Evolutionary conservation across 2,113 vertebrate species (phyloP), one percentile per base, ranked within the genome.

Genomic region (Caracal caracal): DNA sequence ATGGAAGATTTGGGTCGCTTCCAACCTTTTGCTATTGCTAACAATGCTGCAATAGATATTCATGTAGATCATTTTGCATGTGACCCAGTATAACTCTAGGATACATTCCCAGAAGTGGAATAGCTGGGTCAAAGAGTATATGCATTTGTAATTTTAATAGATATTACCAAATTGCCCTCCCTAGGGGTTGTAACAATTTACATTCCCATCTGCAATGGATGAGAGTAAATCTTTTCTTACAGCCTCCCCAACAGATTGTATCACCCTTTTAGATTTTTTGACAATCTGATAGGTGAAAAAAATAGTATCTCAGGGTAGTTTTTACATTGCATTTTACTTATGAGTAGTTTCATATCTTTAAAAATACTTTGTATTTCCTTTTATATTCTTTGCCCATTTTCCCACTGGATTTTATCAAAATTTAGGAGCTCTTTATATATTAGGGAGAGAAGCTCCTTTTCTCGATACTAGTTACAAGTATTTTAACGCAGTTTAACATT

Each of bases 81-180:
- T 91, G 22, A 75, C 81, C 85, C 68, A 59, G 51, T 87, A 11
- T 95, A 90, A 94, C 66, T 94, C 33, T 79, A 86, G 53, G 43
- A 85, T 95, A 70, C 66, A 73, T 95, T 97, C 87, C 73, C 83
- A 95, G 85, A 83, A 96, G 70, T 94, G 19, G 61, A 97, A 91
- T n/a, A 63, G 47, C 73, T 91, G 17, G 82, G 49, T 93, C 88
- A 93, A 93, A 89, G 88, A 66, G 35, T 53, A 47, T 53, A 71
- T 40, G 24, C 81, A 88, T 90, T 97, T 95, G 80, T 81, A 96
- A 96, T 93, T 97, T 96, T 96, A 95, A 96, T 95, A 95, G 37
- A 56, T 71, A 86, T 91, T 92, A 93, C 91, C 79, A 94, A 90
- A 82, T 75, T 85, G 85, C 88, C 59, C 73, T 96, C 85, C 88